phyloP scores from a whole-genome alignment of 2,797 vertebrate species.

The Carcharodon carcharias region DNA sequence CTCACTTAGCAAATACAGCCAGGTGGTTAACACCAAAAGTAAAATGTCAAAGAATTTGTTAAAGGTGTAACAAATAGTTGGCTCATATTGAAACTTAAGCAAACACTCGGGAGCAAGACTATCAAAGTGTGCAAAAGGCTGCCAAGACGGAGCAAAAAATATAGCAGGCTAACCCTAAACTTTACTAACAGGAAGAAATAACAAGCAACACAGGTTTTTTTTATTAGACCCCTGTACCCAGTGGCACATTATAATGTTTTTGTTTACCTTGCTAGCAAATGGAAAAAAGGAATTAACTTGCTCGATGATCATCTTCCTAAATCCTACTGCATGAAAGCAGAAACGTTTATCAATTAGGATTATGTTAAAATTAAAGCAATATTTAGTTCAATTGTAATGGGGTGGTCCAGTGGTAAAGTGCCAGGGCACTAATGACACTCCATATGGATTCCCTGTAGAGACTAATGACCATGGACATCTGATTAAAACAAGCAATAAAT shows the following conservation, averaged over 20 bases:
- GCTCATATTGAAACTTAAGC: slow-evolving; percentile 27
- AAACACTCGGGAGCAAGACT: slow-evolving; percentile 22
- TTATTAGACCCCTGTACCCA: slow-evolving; percentile 4
- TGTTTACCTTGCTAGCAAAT: neutral
- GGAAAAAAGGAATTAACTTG: neutral
- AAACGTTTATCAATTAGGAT: slow-evolving; percentile 14
- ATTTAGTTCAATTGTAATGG: slow-evolving; percentile 21
- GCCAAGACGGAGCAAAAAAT: slow-evolving; percentile 19
- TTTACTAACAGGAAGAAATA: slow-evolving; percentile 22
- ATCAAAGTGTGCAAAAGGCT: slow-evolving; percentile 30
- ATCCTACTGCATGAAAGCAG: neutral
- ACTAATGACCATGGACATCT: slow-evolving; percentile 36
- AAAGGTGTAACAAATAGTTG: slow-evolving; percentile 9
- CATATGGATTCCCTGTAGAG: slow-evolving; percentile 34
- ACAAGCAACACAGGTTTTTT: slow-evolving; percentile 16
- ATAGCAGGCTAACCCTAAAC: slow-evolving; percentile 1
- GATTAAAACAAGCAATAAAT: slow-evolving; percentile 37
- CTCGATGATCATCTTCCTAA: no score
- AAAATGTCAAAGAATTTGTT: slow-evolving; percentile 18
- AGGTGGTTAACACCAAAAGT: slow-evolving; percentile 15
- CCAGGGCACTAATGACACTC: slow-evolving; percentile 31
- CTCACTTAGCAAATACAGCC: neutral
- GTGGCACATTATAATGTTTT: slow-evolving; percentile 11
- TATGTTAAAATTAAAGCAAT: slow-evolving; percentile 13
- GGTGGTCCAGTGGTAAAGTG: slow-evolving; percentile 31